Base-by-base conservation (phyloP, 2,888 invertebrate species). In the Ptilodon capucinus region DNA sequence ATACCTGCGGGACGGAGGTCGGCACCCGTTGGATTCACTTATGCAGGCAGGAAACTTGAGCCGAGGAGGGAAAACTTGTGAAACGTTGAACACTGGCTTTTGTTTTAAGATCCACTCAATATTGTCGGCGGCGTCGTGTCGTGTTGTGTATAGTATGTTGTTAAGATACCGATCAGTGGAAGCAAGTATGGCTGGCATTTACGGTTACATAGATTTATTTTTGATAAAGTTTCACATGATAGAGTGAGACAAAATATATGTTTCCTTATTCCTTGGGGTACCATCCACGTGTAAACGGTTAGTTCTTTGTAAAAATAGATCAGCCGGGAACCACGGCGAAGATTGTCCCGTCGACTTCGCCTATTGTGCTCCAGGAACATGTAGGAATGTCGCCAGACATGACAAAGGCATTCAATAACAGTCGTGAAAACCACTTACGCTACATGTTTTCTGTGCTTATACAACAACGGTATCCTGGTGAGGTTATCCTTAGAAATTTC, bases 1-100 rank as follows among this genome's bases (percentile, higher is more conserved):
- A 74, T 76, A 71, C 62, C 58, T 64, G 60, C 51, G 55, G 60
- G 63, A 71, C 60, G 58, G 58, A 73, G 71, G 70, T 73, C 69
- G 69, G 65, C 60, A 64, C 66, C 68, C 66, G 67, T 62, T 66
- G 64, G 68, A 76, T 77, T 81, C 78, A 80, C 75, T 79, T 80
- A 79, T 74, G 69, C 76, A 76, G 68, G 63, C 66, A 69, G 60
- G 60, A 74, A 77, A 72, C 76, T 75, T 71, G 61, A 68, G 45
- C 49, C 40, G 34, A 30, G 4, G 35, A 66, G 64, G 67, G 73
- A 69, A 76, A 76, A 71, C 71, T 75, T 59, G 54, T 60, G 64
- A 64, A 68, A 64, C 64, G 60, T 64, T 64, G 63, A 68, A 71
- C 64, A 71, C 57, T 60, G 59, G 56, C 32, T 53, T 60, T 44